These are phyloP conservation scores for Mongoloraphidia duomilia DNA, from an alignment of 2,888 invertebrate genomes.

Conservation along the genomic window DNA sequence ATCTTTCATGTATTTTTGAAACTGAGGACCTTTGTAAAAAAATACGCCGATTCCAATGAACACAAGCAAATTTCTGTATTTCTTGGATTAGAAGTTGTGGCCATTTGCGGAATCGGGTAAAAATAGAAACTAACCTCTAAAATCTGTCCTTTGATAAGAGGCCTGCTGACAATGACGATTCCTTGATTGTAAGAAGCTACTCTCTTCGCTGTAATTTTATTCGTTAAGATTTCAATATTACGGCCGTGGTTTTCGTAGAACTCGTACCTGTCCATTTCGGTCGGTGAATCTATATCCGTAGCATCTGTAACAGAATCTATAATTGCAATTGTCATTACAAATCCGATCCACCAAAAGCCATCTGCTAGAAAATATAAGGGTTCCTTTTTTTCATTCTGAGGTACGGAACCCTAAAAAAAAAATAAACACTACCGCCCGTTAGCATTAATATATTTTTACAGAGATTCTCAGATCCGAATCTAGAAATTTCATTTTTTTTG, in stretches of 20 bases:
- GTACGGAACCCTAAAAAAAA: neutral
- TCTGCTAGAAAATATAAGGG: no score
- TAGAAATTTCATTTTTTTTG: no score
- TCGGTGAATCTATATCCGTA: constrained; percentile 33
- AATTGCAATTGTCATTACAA: constrained; percentile 19
- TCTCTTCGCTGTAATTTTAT: constrained; percentile 53
- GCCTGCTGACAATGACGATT: constrained; percentile 44
- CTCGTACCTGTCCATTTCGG: constrained; percentile 35
- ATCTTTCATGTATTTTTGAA: no score
- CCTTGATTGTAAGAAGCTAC: constrained; percentile 76
- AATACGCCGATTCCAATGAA: no score
- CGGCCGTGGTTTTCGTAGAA: constrained; percentile 73
- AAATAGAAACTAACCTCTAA: constrained; percentile 42
- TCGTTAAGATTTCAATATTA: constrained; percentile 55
- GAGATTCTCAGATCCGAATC: neutral
- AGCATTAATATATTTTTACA: neutral
- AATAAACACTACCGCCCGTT: neutral
- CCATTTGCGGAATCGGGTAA: constrained; percentile 1
- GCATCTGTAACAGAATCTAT: constrained; percentile 32
- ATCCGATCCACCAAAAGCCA: neutral
- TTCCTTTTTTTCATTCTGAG: neutral
- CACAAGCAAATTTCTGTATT: no score
- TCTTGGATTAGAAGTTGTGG: no score
- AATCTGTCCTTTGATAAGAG: constrained; percentile 48
- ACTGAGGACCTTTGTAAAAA: no score